Conservation (phyloP, 2,113 vertebrate species). For the Lamprologus ornatipinnis region DNA sequence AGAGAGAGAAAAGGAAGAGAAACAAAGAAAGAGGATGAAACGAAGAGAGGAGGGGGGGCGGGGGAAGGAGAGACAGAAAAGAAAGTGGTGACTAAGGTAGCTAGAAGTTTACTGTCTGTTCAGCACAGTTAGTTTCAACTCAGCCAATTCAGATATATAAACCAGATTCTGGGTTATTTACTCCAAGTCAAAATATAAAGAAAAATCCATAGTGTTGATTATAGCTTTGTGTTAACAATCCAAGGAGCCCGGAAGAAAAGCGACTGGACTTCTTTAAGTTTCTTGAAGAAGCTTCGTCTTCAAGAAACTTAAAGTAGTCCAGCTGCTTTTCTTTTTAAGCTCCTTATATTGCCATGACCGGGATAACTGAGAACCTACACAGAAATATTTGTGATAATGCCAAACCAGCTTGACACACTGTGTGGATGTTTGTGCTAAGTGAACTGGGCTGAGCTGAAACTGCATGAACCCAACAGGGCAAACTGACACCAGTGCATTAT, state of each 20-base stretch:
- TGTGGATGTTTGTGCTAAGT: background rate
- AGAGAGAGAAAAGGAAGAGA: slow-evolving; percentile 29
- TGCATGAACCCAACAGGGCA: slow-evolving; percentile 47
- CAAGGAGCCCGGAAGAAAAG: background rate
- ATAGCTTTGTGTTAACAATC: background rate
- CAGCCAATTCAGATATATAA: slow-evolving; percentile 16
- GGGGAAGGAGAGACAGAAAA: slow-evolving; percentile 28
- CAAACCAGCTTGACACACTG: background rate
- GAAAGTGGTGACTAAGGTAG: slow-evolving; percentile 65
- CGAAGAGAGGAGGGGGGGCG: background rate
- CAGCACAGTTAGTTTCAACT: slow-evolving; percentile 51
- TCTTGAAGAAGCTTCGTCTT: background rate
- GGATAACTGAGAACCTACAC: background rate
- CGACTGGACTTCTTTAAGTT: background rate
- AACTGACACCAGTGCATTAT: slow-evolving; percentile 51
- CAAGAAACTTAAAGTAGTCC: background rate
- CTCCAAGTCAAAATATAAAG: background rate
- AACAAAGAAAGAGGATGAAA: slow-evolving; percentile 35
- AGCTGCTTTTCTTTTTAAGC: background rate
- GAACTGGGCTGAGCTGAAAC: slow-evolving; percentile 48
- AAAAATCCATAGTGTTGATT: background rate
- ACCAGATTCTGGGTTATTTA: background rate
- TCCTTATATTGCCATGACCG: background rate
- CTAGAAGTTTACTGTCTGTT: slow-evolving; percentile 44
- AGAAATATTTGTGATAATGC: background rate